Percentiles rank a stretch among this genome's conserved stretches.
phyloP scores from a whole-genome alignment of 1,140 invertebrate species.

The Tetramorium simillimum region DNA sequence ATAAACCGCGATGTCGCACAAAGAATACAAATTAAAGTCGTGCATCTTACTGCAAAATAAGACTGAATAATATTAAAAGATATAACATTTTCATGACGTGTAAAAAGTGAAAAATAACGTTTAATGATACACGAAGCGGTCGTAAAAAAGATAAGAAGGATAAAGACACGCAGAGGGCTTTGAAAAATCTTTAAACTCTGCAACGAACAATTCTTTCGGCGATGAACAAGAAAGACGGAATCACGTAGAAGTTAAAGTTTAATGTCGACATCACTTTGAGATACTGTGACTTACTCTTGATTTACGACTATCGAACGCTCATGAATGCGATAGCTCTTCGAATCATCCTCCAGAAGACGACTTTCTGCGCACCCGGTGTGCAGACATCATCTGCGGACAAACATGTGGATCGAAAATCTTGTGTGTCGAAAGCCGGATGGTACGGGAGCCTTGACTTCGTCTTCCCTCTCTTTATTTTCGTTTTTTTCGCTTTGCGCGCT shows the following conservation, averaged over 20 bases:
- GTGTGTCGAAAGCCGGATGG: conserved; percentile 50
- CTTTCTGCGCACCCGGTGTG: conserved; percentile 45
- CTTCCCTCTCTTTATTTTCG: conserved; percentile 43
- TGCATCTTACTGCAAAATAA: neutral
- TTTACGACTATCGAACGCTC: neutral
- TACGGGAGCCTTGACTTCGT: conserved; percentile 52
- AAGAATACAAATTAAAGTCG: neutral
- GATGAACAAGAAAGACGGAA: neutral
- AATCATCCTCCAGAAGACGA: conserved; percentile 1
- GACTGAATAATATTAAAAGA: neutral
- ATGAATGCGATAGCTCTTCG: neutral
- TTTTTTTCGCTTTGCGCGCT: conserved; percentile 36
- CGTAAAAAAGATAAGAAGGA: neutral
- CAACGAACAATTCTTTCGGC: neutral
- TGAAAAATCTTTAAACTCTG: neutral
- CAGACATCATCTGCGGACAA: conserved; percentile 49
- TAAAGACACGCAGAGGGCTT: neutral
- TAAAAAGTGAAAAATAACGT: neutral
- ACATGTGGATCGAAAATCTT: conserved; percentile 59
- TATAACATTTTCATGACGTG: neutral
- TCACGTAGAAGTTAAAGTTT: neutral
- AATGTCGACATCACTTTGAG: neutral
- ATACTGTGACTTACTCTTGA: neutral
- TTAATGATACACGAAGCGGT: neutral
- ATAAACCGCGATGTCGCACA: neutral